These are phyloP conservation scores for Pluvianellus socialis DNA, from an alignment of 2,113 vertebrate species.

Conservation along the genomic window DNA sequence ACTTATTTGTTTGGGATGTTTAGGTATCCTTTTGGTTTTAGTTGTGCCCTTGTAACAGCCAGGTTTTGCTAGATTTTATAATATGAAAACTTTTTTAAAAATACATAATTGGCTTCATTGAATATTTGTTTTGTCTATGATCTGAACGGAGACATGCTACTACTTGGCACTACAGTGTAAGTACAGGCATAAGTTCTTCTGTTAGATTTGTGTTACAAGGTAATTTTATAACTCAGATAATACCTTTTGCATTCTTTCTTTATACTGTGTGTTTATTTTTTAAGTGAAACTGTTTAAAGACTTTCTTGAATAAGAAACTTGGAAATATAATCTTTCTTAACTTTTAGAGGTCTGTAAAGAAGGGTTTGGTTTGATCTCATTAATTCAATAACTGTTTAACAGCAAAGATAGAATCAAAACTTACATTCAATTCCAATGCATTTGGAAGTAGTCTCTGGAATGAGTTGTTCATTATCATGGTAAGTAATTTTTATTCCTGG, in stretches of 20 bases:
- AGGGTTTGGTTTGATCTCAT: not conserved
- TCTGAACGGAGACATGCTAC: not conserved
- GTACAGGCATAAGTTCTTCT: not conserved
- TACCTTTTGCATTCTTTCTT: not conserved
- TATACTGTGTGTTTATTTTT: not conserved
- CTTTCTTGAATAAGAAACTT: not conserved
- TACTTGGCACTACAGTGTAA: not conserved
- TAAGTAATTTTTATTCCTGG: not conserved
- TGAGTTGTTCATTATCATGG: not conserved
- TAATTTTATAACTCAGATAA: not conserved
- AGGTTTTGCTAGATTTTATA: not conserved
- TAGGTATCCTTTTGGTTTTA: not conserved
- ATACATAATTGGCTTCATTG: not conserved
- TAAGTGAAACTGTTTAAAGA: not conserved
- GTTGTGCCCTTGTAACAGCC: not conserved
- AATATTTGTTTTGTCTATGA: not conserved
- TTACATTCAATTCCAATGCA: not conserved
- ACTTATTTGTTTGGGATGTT: accelerated
- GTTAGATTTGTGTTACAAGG: not conserved
- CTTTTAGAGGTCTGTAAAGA: not conserved
- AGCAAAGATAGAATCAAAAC: not conserved
- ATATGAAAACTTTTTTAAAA: not conserved
- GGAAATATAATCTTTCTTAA: not conserved
- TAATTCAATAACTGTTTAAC: not conserved
- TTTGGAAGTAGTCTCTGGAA: not conserved